Evolutionary conservation across 2,797 vertebrate genomes (phyloP).

Genomic region (Gymnoscopelus braueri): DNA sequence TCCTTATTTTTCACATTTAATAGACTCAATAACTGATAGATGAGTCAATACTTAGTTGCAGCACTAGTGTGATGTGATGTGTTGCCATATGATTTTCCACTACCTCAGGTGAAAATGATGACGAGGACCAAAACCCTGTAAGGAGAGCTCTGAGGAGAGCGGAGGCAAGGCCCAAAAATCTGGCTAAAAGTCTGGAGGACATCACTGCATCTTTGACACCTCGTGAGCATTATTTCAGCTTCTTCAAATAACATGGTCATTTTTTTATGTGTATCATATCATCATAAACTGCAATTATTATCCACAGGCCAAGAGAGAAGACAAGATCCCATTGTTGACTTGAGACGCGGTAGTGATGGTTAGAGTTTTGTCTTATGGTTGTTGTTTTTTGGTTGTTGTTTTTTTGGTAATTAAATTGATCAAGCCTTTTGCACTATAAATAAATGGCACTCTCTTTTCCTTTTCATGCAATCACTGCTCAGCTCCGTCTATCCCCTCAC

Average conservation of each 20-base stretch:
- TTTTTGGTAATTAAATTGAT: background rate
- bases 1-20: no score
- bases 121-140: constrained; percentile 80
- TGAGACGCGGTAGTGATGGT: constrained; percentile 85
- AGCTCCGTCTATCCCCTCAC: constrained; percentile 82
- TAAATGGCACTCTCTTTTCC: constrained; percentile 2
- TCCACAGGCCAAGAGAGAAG: constrained; percentile 85
- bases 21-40: constrained; percentile 30
- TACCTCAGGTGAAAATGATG: constrained; percentile 84
- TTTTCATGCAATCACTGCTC: constrained; percentile 34
- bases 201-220: constrained; percentile 82
- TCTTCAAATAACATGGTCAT: background rate
- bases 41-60: no score
- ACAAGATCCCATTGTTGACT: constrained; percentile 79
- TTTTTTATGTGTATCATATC: no score
- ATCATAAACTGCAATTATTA: constrained; percentile 30
- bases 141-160: constrained; percentile 88
- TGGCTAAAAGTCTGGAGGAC: constrained; percentile 94
- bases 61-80: no score
- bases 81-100: constrained; percentile 30
- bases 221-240: constrained; percentile 83
- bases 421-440: constrained; percentile 1
- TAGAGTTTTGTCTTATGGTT: constrained; percentile 65
- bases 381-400: no score
- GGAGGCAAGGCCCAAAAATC: constrained; percentile 82